Evolutionary conservation across 2,888 invertebrate genomes (phyloP).

Genomic region (Melipona bicolor): DNA sequence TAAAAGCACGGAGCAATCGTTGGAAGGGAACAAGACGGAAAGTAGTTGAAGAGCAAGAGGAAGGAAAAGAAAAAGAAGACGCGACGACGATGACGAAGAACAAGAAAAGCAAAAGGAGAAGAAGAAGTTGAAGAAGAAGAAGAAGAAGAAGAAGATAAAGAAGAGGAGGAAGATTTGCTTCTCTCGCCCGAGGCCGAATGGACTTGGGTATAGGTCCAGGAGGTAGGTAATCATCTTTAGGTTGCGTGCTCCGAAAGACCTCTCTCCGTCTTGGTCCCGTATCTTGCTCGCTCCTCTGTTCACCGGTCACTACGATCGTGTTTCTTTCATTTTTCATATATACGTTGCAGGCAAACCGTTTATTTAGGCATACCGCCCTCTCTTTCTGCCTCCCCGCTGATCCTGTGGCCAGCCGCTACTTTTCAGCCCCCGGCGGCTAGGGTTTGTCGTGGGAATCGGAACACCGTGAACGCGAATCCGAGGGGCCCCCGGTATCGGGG

Average conservation of each 20-base stretch:
- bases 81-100: slow-evolving; percentile 19
- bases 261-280: slow-evolving; percentile 33
- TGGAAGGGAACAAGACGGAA: slow-evolving; percentile 25
- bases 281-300: slow-evolving; percentile 22
- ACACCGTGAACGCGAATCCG: slow-evolving; percentile 39
- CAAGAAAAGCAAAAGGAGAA: background rate
- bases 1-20: slow-evolving; percentile 61
- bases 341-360: slow-evolving; percentile 77
- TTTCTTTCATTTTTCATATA: slow-evolving; percentile 80
- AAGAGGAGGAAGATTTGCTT: slow-evolving; percentile 64
- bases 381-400: slow-evolving; percentile 46
- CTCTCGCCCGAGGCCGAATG: slow-evolving; percentile 71
- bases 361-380: slow-evolving; percentile 78
- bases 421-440: slow-evolving; percentile 74
- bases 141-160: slow-evolving; percentile 40
- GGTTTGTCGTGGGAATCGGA: slow-evolving; percentile 79
- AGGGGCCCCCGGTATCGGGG: slow-evolving; percentile 6
- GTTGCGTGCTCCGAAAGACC: slow-evolving; percentile 81
- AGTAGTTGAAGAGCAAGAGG: background rate
- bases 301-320: slow-evolving; percentile 60
- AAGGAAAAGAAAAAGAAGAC: slow-evolving; percentile 32
- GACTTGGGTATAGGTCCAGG: slow-evolving; percentile 72
- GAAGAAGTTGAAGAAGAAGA: slow-evolving; percentile 44
- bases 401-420: slow-evolving; percentile 43
- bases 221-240: slow-evolving; percentile 81